Conservation (phyloP, 92 coral and sea anemone species). For the Palythoa heliodiscus region DNA sequence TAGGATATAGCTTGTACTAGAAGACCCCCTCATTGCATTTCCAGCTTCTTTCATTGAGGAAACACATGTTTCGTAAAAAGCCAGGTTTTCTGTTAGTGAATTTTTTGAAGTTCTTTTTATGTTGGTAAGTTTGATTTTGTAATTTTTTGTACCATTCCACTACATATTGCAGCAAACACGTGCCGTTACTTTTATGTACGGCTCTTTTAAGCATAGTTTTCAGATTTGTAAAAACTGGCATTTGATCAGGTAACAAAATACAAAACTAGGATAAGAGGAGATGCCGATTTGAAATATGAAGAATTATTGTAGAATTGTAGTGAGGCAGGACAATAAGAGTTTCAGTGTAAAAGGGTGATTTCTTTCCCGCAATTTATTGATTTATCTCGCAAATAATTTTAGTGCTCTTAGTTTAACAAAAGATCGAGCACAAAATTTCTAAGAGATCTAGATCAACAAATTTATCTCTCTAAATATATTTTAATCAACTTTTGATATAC, state of each 20-base stretch:
- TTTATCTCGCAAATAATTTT: neutral
- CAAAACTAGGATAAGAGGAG: neutral
- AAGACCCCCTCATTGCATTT: constrained; percentile 38
- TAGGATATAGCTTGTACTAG: constrained; percentile 21
- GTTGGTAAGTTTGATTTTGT: constrained; percentile 16
- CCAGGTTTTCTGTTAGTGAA: neutral
- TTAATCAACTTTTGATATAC: constrained; percentile 8
- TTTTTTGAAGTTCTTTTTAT: neutral
- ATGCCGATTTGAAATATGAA: neutral
- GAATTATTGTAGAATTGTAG: neutral
- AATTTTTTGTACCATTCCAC: neutral
- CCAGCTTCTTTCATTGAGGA: neutral
- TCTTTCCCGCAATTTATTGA: neutral
- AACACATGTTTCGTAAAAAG: constrained; percentile 22
- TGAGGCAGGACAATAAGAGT: neutral
- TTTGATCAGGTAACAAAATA: neutral
- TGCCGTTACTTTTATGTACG: neutral
- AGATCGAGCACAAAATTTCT: constrained; percentile 18
- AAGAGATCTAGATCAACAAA: neutral
- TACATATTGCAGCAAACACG: neutral
- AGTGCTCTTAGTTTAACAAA: neutral
- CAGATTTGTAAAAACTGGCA: neutral
- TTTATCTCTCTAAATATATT: neutral
- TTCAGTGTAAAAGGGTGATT: neutral
- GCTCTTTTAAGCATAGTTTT: neutral